Base-by-base conservation (phyloP, 2,113 vertebrate genomes). In the Corvus moneduloides region DNA sequence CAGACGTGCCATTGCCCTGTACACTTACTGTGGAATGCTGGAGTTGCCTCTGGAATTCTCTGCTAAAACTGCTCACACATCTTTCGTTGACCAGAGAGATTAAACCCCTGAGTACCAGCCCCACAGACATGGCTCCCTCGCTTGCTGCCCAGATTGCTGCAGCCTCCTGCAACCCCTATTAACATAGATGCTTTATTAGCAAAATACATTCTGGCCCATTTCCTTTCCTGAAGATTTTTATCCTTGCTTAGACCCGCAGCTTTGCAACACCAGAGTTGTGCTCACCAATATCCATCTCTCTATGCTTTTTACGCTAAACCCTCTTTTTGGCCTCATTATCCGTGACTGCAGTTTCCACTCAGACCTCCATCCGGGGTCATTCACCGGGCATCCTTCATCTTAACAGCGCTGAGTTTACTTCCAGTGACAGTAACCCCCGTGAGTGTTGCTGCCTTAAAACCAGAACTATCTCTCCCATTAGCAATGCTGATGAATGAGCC, bases 251-350 rank as follows among this genome's bases (percentile, higher is more conserved):
- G 58, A 69, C 74, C 71, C 1, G 6, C 86, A 67, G 76, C 90
- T 71, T 89, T 94, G 73, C 86, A 59, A 43, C 5, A 10, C 62
- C 49, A 46, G 66, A 8, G 44, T 79, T 8, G 3, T 89, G 84
- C 78, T 94, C 74, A 78, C 84, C 86, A 75, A 51, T 89, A 93
- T 84, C 88, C 76, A 68, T 89, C 76, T 90, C 84, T 49, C 48
- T 15, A 10, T 86, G 88, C 68, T 86, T 93, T 96, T 94, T 54
- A 68, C 9, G 1, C 84, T 93, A 91, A 94, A 82, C 39, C 77
- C 78, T 96, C 91, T 90, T 95, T 95, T 96, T 96, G 92, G 93
- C 82, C 93, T 96, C 95, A 75, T 97, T 96, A 96, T 95, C 95
- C 20, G 1, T 66, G 85, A 33, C 76, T 95, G 92, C 79, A 46